Conservation (phyloP, 2,888 invertebrate genomes). For the Crepidodera aurea region DNA sequence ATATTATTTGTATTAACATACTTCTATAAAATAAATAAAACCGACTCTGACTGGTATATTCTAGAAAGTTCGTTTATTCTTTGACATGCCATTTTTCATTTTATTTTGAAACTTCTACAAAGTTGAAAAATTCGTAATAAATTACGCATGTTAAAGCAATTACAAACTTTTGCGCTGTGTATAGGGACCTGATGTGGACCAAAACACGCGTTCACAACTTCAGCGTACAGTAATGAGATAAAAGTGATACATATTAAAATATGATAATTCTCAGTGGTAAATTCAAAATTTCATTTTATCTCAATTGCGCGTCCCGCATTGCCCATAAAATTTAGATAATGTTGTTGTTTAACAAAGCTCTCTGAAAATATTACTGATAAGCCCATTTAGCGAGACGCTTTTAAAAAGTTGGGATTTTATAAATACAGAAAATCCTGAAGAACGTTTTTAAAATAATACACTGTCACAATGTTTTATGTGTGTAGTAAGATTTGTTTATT, state of each 20-base stretch:
- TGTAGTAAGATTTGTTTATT: too few relatives aligned
- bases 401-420: background rate
- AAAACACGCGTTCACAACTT: constrained; percentile 15
- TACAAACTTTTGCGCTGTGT: background rate
- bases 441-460: too few relatives aligned
- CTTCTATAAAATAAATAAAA: too few relatives aligned
- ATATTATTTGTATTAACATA: too few relatives aligned
- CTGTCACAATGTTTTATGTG: too few relatives aligned
- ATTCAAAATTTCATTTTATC: constrained; percentile 14
- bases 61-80: background rate
- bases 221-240: constrained; percentile 20
- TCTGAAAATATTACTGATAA: constrained; percentile 6
- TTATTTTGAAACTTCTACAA: background rate
- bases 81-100: background rate
- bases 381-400: background rate
- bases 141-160: constrained; percentile 8
- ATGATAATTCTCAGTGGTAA: constrained; percentile 23
- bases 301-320: constrained; percentile 1
- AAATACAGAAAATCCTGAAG: too few relatives aligned
- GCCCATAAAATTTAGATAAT: constrained; percentile 5
- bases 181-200: background rate
- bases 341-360: background rate
- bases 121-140: constrained; percentile 6
- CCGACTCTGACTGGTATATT: too few relatives aligned
- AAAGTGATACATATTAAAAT: constrained; percentile 31